Percentiles rank a stretch among this genome's conserved stretches.
Evolutionary conservation across 2,113 vertebrate species (phyloP).

Genomic region (Phylloscopus trochilus): DNA sequence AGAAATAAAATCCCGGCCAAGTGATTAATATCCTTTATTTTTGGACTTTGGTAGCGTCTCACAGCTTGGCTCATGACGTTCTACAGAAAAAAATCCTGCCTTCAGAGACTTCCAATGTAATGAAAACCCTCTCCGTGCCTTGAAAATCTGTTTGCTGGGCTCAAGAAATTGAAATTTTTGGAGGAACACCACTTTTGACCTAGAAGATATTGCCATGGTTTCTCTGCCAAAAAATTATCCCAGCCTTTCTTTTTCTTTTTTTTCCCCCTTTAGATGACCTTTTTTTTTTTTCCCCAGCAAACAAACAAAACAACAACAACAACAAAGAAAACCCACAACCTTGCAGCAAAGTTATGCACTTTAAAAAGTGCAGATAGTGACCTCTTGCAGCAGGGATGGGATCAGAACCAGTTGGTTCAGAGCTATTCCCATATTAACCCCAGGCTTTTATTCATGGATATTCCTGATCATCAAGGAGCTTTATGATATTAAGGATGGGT

Average conservation of each 20-base stretch:
- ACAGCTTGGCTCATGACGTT: not conserved
- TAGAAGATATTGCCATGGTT: not conserved
- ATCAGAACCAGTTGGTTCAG: not conserved
- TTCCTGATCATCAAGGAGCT: not conserved
- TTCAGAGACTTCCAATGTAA: not conserved
- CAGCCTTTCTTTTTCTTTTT: not conserved
- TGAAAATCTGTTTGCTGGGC: not conserved
- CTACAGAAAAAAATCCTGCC: not conserved
- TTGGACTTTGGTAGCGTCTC: not conserved
- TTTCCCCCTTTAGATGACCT: not conserved
- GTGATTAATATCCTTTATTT: not conserved
- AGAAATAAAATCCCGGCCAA: not conserved
- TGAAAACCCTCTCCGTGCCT: not conserved
- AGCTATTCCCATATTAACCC: not conserved
- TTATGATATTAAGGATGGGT: fast-evolving
- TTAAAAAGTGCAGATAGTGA: not conserved
- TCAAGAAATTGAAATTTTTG: not conserved
- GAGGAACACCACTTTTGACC: not conserved
- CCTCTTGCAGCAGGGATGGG: not conserved
- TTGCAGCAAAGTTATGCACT: not conserved
- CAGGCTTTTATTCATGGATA: not conserved
- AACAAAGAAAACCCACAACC: not conserved
- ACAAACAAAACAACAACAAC: not conserved
- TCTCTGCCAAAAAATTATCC: not conserved
- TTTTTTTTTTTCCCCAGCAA: not conserved